These are phyloP conservation scores for Branchipolynoe longqiensis DNA, from an alignment of 2,888 invertebrate species.

Conservation along the genomic window DNA sequence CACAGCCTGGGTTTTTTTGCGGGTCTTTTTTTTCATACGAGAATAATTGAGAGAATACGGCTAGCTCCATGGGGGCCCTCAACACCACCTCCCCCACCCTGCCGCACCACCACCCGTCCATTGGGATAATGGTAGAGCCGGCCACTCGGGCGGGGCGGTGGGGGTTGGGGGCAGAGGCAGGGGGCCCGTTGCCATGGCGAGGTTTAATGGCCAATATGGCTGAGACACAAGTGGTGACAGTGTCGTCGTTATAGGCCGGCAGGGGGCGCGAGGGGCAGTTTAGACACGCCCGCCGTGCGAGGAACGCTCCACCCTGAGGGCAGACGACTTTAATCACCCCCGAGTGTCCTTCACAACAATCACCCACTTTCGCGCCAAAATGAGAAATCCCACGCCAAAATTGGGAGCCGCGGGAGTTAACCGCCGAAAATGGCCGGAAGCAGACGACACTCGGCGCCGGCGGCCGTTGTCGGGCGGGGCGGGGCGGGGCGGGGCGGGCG, in stretches of 20 bases:
- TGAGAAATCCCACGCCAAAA: neutral
- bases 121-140: conserved; percentile 10
- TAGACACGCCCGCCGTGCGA: conserved; percentile 25
- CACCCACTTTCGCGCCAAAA: neutral
- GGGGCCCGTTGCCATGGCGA: conserved; percentile 33
- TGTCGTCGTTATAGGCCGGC: conserved; percentile 8
- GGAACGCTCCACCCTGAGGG: neutral
- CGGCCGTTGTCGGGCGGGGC: neutral
- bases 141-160: neutral
- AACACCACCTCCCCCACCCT: no score
- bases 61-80: no score
- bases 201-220: conserved; percentile 17
- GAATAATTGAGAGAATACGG: conserved; percentile 28
- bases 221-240: conserved; percentile 13
- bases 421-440: conserved; percentile 9
- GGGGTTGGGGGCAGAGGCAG: no score
- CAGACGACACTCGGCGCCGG: neutral
- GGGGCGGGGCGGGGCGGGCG: neutral
- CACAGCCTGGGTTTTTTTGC: no score
- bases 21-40: neutral
- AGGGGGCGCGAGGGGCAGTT: conserved; percentile 13
- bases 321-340: conserved; percentile 34
- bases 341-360: conserved; percentile 49
- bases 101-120: no score
- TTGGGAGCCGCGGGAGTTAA: neutral